Evolutionary conservation across 2,113 vertebrate species (phyloP).

Genomic region (Galeopterus variegatus): DNA sequence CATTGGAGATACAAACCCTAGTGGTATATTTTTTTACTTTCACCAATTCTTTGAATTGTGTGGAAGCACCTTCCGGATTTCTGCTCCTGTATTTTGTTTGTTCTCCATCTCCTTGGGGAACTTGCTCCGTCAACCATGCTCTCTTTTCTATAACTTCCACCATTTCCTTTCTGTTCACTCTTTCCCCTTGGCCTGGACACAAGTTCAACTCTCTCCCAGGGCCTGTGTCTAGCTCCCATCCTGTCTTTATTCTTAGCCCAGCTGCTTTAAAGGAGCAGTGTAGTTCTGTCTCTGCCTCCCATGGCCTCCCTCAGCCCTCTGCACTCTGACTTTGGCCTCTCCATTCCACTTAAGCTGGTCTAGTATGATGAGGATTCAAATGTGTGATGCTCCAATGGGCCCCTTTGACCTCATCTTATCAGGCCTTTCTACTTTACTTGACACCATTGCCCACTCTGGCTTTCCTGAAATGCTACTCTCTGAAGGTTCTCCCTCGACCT

Average conservation of each 20-base stretch:
- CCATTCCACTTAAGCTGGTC: too few relatives aligned
- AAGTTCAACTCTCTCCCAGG: not conserved
- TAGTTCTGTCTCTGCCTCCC: not conserved
- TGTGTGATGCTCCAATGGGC: rapidly evolving
- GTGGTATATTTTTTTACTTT: not conserved
- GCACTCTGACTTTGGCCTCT: not conserved
- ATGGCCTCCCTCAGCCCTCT: not conserved
- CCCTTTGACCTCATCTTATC: not conserved
- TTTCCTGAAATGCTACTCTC: not conserved
- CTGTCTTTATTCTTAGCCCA: not conserved
- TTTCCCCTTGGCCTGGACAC: not conserved
- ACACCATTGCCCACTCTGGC: not conserved
- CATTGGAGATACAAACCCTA: not conserved
- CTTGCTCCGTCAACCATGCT: not conserved
- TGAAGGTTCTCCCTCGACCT: not conserved
- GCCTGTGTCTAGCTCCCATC: not conserved
- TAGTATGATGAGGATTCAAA: not conserved
- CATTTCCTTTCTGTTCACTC: not conserved
- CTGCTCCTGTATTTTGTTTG: not conserved
- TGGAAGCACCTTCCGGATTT: not conserved
- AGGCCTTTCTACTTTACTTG: not conserved
- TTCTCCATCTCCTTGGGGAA: not conserved
- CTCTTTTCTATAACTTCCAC: not conserved
- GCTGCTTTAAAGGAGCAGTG: not conserved
- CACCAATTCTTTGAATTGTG: not conserved